These are phyloP conservation scores for Rhizomys pruinosus DNA, from an alignment of 2,113 vertebrate genomes.

Conservation along the genomic window DNA sequence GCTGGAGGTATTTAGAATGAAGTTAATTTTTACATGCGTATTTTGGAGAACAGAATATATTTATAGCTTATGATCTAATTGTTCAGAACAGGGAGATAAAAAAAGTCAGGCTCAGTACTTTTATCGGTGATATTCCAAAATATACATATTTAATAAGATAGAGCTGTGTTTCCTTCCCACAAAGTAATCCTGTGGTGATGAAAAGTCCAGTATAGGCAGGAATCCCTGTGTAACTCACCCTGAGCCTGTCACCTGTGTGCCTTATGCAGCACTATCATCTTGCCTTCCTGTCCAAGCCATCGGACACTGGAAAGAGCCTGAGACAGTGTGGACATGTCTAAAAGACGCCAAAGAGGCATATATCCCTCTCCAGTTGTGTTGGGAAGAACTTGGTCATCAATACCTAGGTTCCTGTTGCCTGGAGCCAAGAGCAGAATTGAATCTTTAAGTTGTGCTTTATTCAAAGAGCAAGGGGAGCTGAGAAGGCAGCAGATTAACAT, in stretches of 20 bases:
- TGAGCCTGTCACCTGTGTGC: background rate
- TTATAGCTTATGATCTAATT: conserved; percentile 18
- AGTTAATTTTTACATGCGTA: background rate
- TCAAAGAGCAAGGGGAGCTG: background rate
- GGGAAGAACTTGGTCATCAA: background rate
- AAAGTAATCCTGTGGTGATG: background rate
- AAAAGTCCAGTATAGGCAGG: background rate
- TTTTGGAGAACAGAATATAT: background rate
- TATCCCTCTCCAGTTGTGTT: background rate
- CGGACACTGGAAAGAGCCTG: background rate
- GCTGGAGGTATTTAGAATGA: background rate
- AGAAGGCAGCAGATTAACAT: background rate
- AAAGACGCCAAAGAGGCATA: background rate
- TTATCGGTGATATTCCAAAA: background rate
- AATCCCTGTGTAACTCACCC: background rate
- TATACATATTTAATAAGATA: background rate
- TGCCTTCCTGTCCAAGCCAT: background rate
- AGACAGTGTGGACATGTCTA: background rate
- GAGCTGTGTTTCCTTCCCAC: background rate
- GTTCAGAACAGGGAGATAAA: background rate
- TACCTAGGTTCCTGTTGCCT: background rate
- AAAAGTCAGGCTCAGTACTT: background rate
- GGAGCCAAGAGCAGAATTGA: background rate
- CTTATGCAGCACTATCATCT: background rate
- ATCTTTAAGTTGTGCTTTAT: background rate